Conservation (phyloP, 2,113 vertebrate species). For the Burhinus bistriatus region DNA sequence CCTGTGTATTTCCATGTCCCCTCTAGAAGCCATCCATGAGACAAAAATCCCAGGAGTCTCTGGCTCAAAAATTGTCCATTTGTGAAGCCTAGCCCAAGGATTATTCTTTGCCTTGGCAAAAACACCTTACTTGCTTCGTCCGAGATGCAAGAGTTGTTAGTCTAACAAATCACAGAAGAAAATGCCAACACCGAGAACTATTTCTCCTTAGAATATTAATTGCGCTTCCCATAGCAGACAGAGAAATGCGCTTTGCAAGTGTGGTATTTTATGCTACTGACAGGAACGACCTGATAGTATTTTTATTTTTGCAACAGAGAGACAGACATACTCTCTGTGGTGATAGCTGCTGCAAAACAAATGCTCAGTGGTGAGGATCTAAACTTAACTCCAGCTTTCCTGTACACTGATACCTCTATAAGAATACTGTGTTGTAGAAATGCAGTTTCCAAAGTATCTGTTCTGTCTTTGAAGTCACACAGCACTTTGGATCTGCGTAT, state of each 20-base stretch:
- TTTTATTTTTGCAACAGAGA: neutral
- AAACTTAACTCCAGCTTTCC: neutral
- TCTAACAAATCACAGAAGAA: neutral
- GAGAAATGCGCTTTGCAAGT: neutral
- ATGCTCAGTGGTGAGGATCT: neutral
- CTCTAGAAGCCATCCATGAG: neutral
- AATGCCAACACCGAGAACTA: fast-evolving
- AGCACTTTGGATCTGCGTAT: neutral
- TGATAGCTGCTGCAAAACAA: neutral
- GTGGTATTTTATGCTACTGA: neutral
- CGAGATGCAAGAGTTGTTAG: neutral
- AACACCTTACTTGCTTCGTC: neutral
- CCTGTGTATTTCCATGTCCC: neutral
- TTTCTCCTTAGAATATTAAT: neutral
- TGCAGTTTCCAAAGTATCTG: neutral
- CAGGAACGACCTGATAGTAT: neutral
- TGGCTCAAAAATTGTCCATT: neutral
- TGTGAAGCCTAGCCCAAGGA: neutral
- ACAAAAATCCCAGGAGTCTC: neutral
- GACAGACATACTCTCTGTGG: neutral
- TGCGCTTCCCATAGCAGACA: neutral
- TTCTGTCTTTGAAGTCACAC: neutral
- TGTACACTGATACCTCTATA: neutral
- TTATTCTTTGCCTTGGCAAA: neutral
- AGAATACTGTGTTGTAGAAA: neutral